Conservation (phyloP, 2,797 vertebrate genomes). For the Valencia hispanica region DNA sequence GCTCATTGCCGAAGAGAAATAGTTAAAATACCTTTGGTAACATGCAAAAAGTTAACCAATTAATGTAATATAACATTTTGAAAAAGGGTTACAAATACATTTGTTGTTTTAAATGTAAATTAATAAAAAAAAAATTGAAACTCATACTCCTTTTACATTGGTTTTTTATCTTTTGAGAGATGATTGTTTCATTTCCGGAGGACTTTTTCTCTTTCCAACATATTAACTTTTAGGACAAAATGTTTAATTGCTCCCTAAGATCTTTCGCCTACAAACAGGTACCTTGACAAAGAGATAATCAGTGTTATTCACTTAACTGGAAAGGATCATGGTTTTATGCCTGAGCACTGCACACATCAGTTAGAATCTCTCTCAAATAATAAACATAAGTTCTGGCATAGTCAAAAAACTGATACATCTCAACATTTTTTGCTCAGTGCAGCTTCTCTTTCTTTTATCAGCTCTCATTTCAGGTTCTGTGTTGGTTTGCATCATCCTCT, state of each 20-base stretch:
- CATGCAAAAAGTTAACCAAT: no score
- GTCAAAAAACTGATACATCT: conserved; percentile 11
- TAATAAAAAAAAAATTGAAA: no score
- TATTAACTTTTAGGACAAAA: neutral
- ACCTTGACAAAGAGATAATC: neutral
- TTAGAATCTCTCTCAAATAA: neutral
- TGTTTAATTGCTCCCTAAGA: neutral
- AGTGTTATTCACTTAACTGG: neutral
- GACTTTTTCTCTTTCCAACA: neutral
- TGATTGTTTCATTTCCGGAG: no score
- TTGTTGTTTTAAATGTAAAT: no score
- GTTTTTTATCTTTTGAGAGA: no score
- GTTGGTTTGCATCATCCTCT: conserved; percentile 43
- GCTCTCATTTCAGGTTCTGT: conserved; percentile 9
- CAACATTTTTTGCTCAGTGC: conserved; percentile 15
- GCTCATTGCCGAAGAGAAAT: no score
- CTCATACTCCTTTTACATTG: no score
- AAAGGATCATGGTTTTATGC: neutral
- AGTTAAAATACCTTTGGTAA: no score
- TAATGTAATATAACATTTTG: no score
- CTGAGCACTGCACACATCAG: neutral
- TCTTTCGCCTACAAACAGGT: no score
- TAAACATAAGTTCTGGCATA: conserved; percentile 7
- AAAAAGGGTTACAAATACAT: no score
- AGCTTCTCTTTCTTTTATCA: conserved; percentile 6